Base-by-base conservation (phyloP, 2,888 invertebrate genomes). In the Dolichomitus sp. region DNA sequence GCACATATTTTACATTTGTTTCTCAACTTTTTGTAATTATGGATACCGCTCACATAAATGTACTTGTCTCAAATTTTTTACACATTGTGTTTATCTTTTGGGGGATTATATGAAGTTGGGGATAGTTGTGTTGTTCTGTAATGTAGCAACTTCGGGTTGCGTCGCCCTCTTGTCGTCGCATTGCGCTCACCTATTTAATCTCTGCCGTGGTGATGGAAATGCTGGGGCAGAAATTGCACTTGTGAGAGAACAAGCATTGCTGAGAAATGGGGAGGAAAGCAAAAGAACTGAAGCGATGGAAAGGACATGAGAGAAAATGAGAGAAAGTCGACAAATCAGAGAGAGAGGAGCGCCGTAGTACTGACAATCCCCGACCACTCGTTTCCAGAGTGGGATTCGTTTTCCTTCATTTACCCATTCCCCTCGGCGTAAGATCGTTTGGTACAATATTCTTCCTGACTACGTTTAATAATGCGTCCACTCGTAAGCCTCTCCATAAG, bases 121-220 rank as follows among this genome's bases (percentile, higher is more conserved):
- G 72, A 72, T 48, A n/a, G 45, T 19, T 9, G 54, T 75, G 52
- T 68, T 72, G 77, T 72, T 85, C 83, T 79, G 85, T 83, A 85
- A 87, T 82, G 80, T 74, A 83, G 73, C 72, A 85, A 85, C 80
- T 87, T 85, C 82, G 70, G 76, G 72, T 54, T 27, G 45, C 54
- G 57, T 70, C 30, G n/a, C 45, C 48, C 30, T 59, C 19, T 42
- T 19, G 12, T 9, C 14, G 23, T 14, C 48, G 48, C 40, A 72
- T 74, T 70, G 78, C 69, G 68, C 80, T 68, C 80, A 23, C 70
- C 82, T 79, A 87, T 81, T 87, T 84, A 84, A 88, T 86, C 83
- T 85, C 78, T 83, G 81, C 77, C 83, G 68, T 6, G 73, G 77
- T 69, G 74, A 84, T 70, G 78, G 48, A 48, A 61, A 69, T 45